Evolutionary conservation across 2,797 vertebrate genomes (phyloP), one percentile per base, ranked within the genome.

Genomic region (Ctenopoma kingsleyae): DNA sequence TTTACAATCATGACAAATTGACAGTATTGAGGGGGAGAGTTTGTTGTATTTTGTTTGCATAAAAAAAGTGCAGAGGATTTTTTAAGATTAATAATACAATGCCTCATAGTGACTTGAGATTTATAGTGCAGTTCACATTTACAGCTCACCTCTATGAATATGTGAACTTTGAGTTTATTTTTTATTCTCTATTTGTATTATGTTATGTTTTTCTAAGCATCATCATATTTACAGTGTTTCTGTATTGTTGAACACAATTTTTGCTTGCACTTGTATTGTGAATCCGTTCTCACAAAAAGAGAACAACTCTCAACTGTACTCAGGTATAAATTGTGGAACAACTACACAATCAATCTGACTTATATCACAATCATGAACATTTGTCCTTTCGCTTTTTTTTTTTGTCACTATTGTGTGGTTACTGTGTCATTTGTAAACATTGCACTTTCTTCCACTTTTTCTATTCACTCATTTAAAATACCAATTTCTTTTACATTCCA

Each of bases 181-280:
- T 30, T 41, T 20, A 50, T 25, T 32, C 46, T 44, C 17, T 65
- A 30, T 68, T 66, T 54, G 1, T 63, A 30, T 67, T 30, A 4
- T 49, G 70, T 67, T 64, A 1, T 32, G 16, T 41, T 30, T 61
- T 49, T 17, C 15, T 41, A 47, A 58, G 43, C 52, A 19, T 66
- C 49, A 38, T 43, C n/a, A 5, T 41, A 36, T 52, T 25, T n/a
- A 13, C n/a, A 44, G 10, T 13, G 16, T 60, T 56, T 72, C 32
- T 16, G 5, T 53, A 53, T 12, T 48, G 11, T 54, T 69, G 35
- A 56, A 46, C 20, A 19, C 1, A 78, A 23, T 62, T 49, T 41
- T 75, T 55, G 44, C 22, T 72, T 67, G 81, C 72, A 84, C 76
- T 86, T 71, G 19, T 40, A 68, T 74, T 89, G 73, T 86, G 49